Evolutionary conservation across 2,113 vertebrate genomes (phyloP).

Genomic region (Melanocharis versteri): DNA sequence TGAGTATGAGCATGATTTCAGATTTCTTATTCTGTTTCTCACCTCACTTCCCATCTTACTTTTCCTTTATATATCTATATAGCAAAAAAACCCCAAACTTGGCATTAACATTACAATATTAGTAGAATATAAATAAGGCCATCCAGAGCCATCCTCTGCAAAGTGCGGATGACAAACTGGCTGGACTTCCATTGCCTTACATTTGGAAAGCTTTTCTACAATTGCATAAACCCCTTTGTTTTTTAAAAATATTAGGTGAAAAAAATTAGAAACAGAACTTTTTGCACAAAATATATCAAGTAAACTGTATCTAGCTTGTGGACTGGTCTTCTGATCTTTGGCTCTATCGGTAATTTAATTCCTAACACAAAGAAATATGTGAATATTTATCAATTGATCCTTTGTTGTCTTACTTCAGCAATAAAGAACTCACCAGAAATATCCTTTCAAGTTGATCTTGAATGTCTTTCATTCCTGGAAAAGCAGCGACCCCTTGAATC

Average conservation of each 20-base stretch:
- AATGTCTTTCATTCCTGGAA: slow-evolving; percentile 98
- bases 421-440: slow-evolving; percentile 87
- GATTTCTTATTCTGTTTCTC: background rate
- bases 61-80: background rate
- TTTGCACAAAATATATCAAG: background rate
- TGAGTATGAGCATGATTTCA: background rate
- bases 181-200: background rate
- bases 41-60: background rate
- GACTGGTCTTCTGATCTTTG: background rate
- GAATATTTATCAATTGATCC: background rate
- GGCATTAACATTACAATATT: background rate
- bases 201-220: background rate
- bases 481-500: slow-evolving; percentile 97
- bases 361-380: background rate
- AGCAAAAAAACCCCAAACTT: background rate
- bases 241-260: background rate
- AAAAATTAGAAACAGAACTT: background rate
- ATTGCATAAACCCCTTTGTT: background rate
- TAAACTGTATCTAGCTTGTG: background rate
- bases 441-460: slow-evolving; percentile 98
- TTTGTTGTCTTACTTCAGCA: background rate
- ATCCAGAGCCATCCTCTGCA: background rate
- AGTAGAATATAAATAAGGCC: background rate
- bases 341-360: background rate
- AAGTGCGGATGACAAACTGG: background rate